Evolutionary conservation across 2,797 vertebrate species (phyloP), one percentile per base, ranked within the genome.

Genomic region (Fistularia commersonii): DNA sequence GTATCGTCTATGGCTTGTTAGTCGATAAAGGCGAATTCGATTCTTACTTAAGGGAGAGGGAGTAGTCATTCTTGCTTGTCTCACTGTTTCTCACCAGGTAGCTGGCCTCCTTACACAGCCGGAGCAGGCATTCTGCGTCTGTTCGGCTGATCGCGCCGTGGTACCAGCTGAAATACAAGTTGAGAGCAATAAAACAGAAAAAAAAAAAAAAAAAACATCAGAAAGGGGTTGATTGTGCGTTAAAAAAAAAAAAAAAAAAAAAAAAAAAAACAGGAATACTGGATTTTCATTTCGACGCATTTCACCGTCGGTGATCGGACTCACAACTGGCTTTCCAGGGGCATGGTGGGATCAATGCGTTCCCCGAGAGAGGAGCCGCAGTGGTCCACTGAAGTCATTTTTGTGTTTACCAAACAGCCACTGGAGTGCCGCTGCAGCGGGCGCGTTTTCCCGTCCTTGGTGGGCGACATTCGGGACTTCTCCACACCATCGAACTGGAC

Each of bases 81-180:
- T 99, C 96, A 1, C 97, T 98, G 93, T 99, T 97, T 76, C 97
- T 93, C 78, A 99, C 97, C 83, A 99, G 86, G 84, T 99, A 99
- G 77, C 97, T 99, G 80, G 97, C 94, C 80, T 99, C 97, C 77
- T 97, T 97, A 87, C 97, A 99, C 72, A 99, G 82, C 73, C 96
- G 81, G 77, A 99, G 91, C 77, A 99, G 89, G 32, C 93, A 92
- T 89, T 99, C 97, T 0, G 97, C 97, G 0, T 97, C 97, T 0
- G 93, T 97, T 61, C 97, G 87, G 77, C 97, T 98, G 91, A 99
- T 96, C 42, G 97, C 93, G 69, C 97, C 97, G 0, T 99, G 97
- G 89, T 98, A 99, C 97, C 97, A 99, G 87, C 97, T 99, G 75
- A 10, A 57, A 35, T 3, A 8, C 36, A 51, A 45, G 42, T 3